Evolutionary conservation across 2,888 invertebrate genomes (phyloP).

Genomic region (Mythimna loreyi): DNA sequence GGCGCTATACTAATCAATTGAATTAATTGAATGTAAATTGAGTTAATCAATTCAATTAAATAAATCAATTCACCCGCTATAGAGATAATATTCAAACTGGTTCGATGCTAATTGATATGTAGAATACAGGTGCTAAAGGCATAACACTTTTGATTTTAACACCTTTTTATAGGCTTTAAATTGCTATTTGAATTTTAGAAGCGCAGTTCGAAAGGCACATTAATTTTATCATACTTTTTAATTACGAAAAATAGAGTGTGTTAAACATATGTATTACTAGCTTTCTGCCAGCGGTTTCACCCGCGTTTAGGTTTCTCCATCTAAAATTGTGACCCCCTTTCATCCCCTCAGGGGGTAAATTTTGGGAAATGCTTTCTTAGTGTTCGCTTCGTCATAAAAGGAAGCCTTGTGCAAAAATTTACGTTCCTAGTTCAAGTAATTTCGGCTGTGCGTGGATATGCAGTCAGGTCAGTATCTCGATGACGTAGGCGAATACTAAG

Average conservation of each 20-base stretch:
- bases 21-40: constrained; percentile 43
- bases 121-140: neutral
- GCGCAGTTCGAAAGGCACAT: neutral
- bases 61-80: constrained; percentile 43
- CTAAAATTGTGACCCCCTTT: too few species aligned
- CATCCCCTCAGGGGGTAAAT: too few species aligned
- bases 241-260: neutral
- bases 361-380: too few species aligned
- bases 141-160: constrained; percentile 21
- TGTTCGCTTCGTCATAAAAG: too few species aligned
- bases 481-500: too few species aligned
- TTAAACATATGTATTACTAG: too few species aligned
- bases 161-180: neutral
- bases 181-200: neutral
- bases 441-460: too few species aligned
- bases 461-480: too few species aligned
- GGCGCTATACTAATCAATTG: constrained; percentile 29
- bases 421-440: too few species aligned
- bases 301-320: too few species aligned
- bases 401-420: too few species aligned
- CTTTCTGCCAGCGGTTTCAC: too few species aligned
- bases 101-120: constrained; percentile 25
- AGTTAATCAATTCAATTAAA: constrained; percentile 47
- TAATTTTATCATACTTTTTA: neutral
- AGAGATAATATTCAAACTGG: constrained; percentile 45